Conservation (phyloP, 2,113 vertebrate species). For the Bos indicus region DNA sequence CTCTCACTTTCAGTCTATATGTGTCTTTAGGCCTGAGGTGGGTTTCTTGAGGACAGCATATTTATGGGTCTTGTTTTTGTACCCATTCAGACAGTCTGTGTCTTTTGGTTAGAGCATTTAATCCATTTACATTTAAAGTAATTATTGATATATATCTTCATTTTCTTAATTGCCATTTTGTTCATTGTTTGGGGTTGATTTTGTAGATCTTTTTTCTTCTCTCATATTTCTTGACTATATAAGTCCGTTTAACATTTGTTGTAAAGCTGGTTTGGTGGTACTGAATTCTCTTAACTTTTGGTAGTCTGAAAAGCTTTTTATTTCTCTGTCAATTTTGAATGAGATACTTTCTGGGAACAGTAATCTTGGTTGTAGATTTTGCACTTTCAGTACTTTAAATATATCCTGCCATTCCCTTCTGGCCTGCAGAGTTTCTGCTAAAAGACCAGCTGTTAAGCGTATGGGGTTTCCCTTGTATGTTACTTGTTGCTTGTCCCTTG, state of each 20-base stretch:
- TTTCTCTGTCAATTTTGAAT: neutral
- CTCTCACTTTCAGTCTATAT: neutral
- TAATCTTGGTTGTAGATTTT: neutral
- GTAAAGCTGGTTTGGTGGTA: neutral
- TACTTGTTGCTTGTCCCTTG: neutral
- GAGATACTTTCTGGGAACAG: neutral
- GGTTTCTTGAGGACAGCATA: neutral
- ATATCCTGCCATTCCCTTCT: neutral
- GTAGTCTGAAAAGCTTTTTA: neutral
- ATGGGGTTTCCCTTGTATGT: neutral
- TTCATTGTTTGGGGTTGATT: neutral
- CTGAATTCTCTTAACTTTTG: neutral
- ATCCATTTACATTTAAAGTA: neutral
- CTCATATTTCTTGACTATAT: fast-evolving
- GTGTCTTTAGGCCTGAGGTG: neutral
- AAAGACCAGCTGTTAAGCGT: neutral
- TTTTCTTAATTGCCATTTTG: neutral
- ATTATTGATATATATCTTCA: neutral
- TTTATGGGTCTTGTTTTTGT: neutral
- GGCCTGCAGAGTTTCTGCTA: neutral
- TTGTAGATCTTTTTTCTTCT: neutral
- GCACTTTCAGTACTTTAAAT: neutral
- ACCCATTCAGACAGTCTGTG: neutral
- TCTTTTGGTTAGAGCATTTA: neutral
- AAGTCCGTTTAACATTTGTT: neutral